phyloP scores from a whole-genome alignment of 2,888 invertebrate species.

The Cartodere bifasciata region DNA sequence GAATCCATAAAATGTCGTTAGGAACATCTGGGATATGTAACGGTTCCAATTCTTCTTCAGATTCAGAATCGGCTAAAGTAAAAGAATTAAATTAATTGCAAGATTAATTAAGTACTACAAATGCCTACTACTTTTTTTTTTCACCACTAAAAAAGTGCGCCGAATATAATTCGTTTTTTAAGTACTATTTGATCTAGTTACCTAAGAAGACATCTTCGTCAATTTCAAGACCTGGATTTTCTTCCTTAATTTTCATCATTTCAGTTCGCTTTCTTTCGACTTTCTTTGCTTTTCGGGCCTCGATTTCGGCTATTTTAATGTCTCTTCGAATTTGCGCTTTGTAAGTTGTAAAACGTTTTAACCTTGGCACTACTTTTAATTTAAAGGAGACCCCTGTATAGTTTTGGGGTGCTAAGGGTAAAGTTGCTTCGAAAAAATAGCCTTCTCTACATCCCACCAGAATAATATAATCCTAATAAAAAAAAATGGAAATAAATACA shows the following conservation, averaged over 20 bases:
- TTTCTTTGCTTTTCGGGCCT: conserved; percentile 39
- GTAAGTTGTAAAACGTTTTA: conserved; percentile 42
- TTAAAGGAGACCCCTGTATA: conserved; percentile 37
- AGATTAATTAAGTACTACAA: too few relatives aligned
- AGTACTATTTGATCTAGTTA: conserved; percentile 24
- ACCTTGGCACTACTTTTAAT: conserved; percentile 28
- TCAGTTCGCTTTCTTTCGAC: conserved; percentile 41
- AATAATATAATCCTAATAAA: conserved; percentile 26
- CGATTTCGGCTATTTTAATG: conserved; percentile 43
- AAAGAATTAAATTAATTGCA: conserved; percentile 4
- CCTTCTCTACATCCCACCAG: conserved; percentile 44
- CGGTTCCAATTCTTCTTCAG: conserved; percentile 40
- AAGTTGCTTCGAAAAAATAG: conserved; percentile 39
- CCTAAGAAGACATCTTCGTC: conserved; percentile 49
- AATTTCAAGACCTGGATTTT: conserved; percentile 46
- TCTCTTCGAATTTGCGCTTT: conserved; percentile 48
- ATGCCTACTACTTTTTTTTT: too few relatives aligned
- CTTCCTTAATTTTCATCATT: conserved; percentile 41
- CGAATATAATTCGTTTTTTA: too few relatives aligned
- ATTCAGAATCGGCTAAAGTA: conserved; percentile 43
- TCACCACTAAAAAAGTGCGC: too few relatives aligned
- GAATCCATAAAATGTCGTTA: conserved; percentile 44
- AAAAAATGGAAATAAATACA: too few relatives aligned
- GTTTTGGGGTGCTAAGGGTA: conserved; percentile 33
- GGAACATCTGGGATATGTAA: conserved; percentile 44